Percentiles rank a stretch among this genome's conserved stretches.
Evolutionary conservation across 2,113 vertebrate species (phyloP).

Genomic region (Sinocyclocheilus anophthalmus): DNA sequence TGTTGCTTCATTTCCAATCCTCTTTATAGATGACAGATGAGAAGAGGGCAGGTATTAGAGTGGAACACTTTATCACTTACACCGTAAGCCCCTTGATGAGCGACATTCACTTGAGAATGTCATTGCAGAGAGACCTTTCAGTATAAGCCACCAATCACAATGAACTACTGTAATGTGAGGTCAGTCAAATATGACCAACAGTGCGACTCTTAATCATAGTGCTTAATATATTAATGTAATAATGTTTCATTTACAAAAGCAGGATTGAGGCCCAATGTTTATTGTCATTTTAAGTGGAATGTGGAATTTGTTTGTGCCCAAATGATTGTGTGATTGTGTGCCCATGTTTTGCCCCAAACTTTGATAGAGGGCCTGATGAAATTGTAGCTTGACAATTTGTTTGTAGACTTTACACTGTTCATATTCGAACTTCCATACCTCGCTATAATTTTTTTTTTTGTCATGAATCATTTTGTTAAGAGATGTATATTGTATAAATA

Average conservation of each 20-base stretch:
- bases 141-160: constrained; percentile 65
- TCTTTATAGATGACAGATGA: constrained; percentile 86
- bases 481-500: constrained; percentile 39
- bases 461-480: constrained; percentile 25
- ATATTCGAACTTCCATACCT: not conserved
- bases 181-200: constrained; percentile 7
- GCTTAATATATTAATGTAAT: not conserved
- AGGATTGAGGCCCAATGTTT: constrained; percentile 24
- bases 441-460: not conserved
- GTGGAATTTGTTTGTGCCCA: not conserved
- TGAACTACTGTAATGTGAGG: constrained; percentile 64
- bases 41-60: constrained; percentile 82
- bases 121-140: constrained; percentile 66
- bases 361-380: constrained; percentile 23
- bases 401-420: too few species aligned
- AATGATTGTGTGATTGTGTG: constrained; percentile 38
- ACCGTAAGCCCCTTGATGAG: constrained; percentile 79
- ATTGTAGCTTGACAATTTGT: constrained; percentile 2
- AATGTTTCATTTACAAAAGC: constrained; percentile 9
- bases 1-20: constrained; percentile 94
- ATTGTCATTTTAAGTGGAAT: constrained; percentile 34
- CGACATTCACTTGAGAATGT: constrained; percentile 83
- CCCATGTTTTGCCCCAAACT: not conserved
- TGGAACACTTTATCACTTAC: constrained; percentile 86
- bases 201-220: not conserved